Conservation (phyloP, 2,113 vertebrate species). For the Passer domesticus region DNA sequence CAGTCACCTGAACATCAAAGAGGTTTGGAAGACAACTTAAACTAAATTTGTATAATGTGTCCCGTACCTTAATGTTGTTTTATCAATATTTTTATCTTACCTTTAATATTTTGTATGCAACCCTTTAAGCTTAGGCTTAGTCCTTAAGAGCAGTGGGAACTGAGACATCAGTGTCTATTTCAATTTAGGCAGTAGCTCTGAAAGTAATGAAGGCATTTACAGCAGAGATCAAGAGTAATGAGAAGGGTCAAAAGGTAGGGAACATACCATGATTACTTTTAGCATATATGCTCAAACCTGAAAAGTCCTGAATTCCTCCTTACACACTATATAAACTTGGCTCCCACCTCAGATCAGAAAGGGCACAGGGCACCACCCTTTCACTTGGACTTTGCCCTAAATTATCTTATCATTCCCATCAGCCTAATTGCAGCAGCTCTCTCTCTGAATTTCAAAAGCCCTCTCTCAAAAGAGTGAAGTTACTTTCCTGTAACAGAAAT, state of each 20-base stretch:
- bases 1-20: background rate
- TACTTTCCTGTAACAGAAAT: background rate
- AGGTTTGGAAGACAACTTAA: background rate
- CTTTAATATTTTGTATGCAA: background rate
- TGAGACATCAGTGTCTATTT: background rate
- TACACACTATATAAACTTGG: background rate
- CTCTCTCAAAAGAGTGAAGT: background rate
- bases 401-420: background rate
- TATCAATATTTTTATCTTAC: background rate
- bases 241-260: background rate
- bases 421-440: background rate
- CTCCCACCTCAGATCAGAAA: background rate
- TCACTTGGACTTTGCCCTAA: background rate
- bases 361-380: background rate
- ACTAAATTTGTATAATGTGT: background rate
- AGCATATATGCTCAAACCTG: background rate
- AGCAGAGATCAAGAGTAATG: background rate
- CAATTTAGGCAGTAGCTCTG: background rate
- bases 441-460: background rate
- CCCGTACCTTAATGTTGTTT: background rate
- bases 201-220: background rate
- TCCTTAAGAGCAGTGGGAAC: background rate
- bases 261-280: background rate
- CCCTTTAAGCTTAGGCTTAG: background rate
- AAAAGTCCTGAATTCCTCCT: background rate